These are phyloP conservation scores for Arremon aurantiirostris DNA, from an alignment of 2,797 vertebrate species.

Conservation along the genomic window DNA sequence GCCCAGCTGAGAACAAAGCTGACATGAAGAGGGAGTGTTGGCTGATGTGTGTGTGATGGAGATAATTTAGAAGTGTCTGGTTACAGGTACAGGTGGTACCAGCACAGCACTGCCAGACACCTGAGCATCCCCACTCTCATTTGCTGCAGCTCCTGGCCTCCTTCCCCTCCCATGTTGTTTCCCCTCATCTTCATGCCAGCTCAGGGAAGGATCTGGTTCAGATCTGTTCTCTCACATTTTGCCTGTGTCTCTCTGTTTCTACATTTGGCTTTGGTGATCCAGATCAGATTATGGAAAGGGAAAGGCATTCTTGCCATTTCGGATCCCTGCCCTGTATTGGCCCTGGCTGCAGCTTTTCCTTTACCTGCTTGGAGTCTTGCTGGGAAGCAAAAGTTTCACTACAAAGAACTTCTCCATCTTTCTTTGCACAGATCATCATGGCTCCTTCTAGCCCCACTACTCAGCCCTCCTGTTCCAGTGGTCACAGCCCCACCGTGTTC, in stretches of 20 bases:
- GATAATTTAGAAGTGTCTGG: not conserved
- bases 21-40: not conserved
- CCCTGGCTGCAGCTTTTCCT: not conserved
- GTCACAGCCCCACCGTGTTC: slow-evolving; percentile 73
- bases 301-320: not conserved
- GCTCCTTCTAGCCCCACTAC: slow-evolving; percentile 87
- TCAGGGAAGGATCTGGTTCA: not conserved
- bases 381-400: not conserved
- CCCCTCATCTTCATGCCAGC: not conserved
- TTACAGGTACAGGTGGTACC: not conserved
- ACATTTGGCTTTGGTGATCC: not conserved
- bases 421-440: slow-evolving; percentile 83
- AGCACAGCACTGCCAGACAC: rapidly evolving
- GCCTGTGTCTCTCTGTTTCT: not conserved
- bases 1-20: not conserved
- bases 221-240: not conserved
- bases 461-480: slow-evolving; percentile 80
- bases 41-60: not conserved
- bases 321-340: not conserved
- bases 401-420: not conserved
- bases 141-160: not conserved
- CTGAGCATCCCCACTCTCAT: not conserved
- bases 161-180: not conserved
- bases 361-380: not conserved
- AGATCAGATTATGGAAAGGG: not conserved